Evolutionary conservation across 2,888 invertebrate genomes (phyloP), one percentile per base, ranked within the genome.

Genomic region (Drosophila engyochracea): DNA sequence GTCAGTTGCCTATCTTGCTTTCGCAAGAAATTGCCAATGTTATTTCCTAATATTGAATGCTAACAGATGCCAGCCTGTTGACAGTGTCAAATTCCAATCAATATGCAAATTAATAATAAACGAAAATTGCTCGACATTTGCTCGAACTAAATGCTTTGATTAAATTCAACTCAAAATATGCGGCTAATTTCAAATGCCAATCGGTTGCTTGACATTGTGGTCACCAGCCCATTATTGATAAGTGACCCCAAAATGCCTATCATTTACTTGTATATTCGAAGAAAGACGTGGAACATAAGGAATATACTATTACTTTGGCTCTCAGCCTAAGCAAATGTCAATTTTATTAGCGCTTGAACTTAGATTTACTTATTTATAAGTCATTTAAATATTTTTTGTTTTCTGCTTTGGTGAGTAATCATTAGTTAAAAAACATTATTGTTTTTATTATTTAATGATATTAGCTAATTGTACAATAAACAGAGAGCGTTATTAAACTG

Each of bases 51-150:
- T 76, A 66, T 84, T 74, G 70, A 68, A 74, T 74, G 75, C 71
- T 70, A 66, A 57, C 72, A 72, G 70, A 80, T 80, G 85, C 76
- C 85, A 82, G 65, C 52, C 31, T 55, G 70, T 78, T 87, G 90
- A 80, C 88, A 82, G 61, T 78, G 70, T 76, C 76, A 72, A 75
- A 85, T 74, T 82, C 74, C 75, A 86, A 87, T 87, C 86, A 90
- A 90, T 78, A 87, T 87, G 86, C 86, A 90, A 87, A 87, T 87
- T 87, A 89, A 90, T 87, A 89, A 90, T 83, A 87, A 89, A 90
- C 89, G 90, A 82, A 89, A 90, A 74, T 84, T 68, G 62, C 65
- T 82, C 82, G 83, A 63, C 90, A 87, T 78, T 66, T 76, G 62
- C 62, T 52, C 28, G 66, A 53, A 69, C 67, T 57, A 25, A 12